Evolutionary conservation across 2,888 invertebrate genomes (phyloP).

Genomic region (Flabesymbios commensalis): DNA sequence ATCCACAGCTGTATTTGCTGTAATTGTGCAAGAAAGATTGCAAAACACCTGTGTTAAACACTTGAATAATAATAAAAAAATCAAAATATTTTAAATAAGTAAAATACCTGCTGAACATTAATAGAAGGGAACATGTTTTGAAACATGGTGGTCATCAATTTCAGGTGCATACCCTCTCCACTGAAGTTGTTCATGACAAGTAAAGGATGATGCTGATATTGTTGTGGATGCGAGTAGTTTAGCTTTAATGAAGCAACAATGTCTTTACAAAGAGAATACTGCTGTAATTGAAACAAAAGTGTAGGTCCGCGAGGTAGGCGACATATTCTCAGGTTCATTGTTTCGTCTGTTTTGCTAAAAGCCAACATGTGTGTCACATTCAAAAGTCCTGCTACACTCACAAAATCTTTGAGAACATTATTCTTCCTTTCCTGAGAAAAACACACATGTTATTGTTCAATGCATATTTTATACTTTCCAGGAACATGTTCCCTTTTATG

Average conservation of each 20-base stretch:
- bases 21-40: no score
- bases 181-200: constrained; percentile 78
- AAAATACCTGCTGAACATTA: constrained; percentile 84
- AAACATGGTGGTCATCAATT: constrained; percentile 89
- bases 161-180: constrained; percentile 72
- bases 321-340: constrained; percentile 77
- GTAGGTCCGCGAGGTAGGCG: constrained; percentile 91
- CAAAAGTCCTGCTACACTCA: constrained; percentile 83
- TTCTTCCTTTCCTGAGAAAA: constrained; percentile 75
- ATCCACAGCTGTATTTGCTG: no score
- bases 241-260: constrained; percentile 83
- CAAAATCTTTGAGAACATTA: constrained; percentile 95
- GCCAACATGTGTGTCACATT: constrained; percentile 92
- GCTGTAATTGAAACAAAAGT: constrained; percentile 74
- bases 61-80: no score
- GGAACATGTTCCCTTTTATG: no score
- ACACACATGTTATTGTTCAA: no score
- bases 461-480: no score
- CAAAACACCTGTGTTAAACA: no score
- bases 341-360: constrained; percentile 81
- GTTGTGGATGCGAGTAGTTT: constrained; percentile 67
- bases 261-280: constrained; percentile 81
- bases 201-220: constrained; percentile 86
- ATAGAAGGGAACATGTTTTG: constrained; percentile 99
- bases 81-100: no score